Base-by-base conservation (phyloP, 2,888 invertebrate species). In the Limnephilus rhombicus region DNA sequence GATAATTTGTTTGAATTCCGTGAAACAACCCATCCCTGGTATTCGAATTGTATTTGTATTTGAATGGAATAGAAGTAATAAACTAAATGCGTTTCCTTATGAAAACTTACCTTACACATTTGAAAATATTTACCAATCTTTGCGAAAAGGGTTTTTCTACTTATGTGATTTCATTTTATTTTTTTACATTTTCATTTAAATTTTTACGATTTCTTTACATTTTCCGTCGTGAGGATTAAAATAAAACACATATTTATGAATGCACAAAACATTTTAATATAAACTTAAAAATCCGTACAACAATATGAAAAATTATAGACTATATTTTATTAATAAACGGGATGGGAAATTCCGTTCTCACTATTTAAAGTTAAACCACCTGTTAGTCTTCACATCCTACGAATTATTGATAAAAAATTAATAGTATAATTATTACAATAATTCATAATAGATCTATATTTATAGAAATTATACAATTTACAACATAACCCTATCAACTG, bases 261-360 rank as follows among this genome's bases (percentile, higher is more conserved):
- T 97, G 97, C 97, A 97, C 97, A 97, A 97, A 97, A 97, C 97
- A 97, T 97, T 97, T 97, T 97, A 97, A 97, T 97, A 97, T 97
- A 97, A 97, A 98, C 97, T 97, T 97, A 97, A 97, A 97, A 97
- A 97, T 97, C 96, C 97, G 97, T 97, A 97, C 97, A 97, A 97
- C 97, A 97, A 97, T 97, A 97, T 97, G 97, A 97, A 97, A 98
- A 97, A 97, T 97, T 98, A 97, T 97, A 97, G 97, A 97, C 97
- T 97, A 97, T 97, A 96, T 96, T 96, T 95, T 95, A 96, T 96
- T 96, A 96, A 96, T 96, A 95, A 97, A 97, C 97, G 97, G 96
- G 96, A 96, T 97, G 97, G 97, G 97, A 97, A 96, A 96, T 95
- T 95, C 97, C 97, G 96, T 96, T 96, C 96, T 97, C 96, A 96